phyloP scores from a whole-genome alignment of 2,888 invertebrate genomes.

The Acronicta leporina region DNA sequence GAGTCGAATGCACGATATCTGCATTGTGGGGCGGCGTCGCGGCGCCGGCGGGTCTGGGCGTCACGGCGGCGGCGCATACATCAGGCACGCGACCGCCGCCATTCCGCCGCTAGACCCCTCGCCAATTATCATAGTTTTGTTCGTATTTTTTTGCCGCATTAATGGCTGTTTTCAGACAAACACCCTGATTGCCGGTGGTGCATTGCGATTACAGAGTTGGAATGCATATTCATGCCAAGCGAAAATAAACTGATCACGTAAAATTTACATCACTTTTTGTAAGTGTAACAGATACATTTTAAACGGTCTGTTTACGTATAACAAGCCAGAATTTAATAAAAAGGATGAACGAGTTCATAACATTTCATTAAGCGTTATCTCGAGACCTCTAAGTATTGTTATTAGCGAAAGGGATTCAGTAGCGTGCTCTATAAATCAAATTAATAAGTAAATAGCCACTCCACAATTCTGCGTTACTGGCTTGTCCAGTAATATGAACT shows the following conservation, averaged over 20 bases:
- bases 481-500: no score
- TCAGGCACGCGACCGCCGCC: conserved; percentile 82
- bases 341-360: not conserved
- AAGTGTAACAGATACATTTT: not conserved
- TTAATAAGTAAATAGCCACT: no score
- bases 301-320: no score
- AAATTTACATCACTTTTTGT: conserved; percentile 1
- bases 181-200: conserved; percentile 57
- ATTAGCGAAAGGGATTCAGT: no score
- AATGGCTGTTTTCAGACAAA: conserved; percentile 62
- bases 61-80: conserved; percentile 87
- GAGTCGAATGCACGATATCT: conserved; percentile 84
- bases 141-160: conserved; percentile 74
- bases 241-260: not conserved
- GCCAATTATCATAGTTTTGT: conserved; percentile 81
- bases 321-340: not conserved
- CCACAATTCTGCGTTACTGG: no score
- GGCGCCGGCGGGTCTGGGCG: conserved; percentile 87
- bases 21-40: conserved; percentile 83
- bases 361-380: no score
- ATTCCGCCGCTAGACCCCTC: conserved; percentile 57
- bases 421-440: not conserved
- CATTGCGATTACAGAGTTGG: conserved; percentile 51
- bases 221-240: conserved; percentile 19
- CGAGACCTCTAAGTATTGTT: no score